phyloP scores from a whole-genome alignment of 2,888 invertebrate genomes.

The Salticus scenicus region DNA sequence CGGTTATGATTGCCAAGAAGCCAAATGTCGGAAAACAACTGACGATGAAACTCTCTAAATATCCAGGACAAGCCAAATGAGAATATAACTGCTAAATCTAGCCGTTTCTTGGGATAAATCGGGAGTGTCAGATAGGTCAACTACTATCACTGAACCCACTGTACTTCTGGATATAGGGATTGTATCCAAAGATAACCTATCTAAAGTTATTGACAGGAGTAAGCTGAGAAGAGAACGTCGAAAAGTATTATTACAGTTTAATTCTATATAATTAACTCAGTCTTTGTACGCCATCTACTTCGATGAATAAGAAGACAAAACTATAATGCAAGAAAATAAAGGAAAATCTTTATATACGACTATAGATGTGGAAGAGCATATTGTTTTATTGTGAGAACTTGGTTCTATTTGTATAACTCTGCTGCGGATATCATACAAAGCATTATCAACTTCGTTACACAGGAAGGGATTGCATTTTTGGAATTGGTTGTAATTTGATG shows the following conservation, averaged over 20 bases:
- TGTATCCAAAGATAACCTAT: background rate
- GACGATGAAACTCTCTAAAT: conserved; percentile 1
- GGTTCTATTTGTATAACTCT: conserved; percentile 4
- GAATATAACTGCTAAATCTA: conserved; percentile 16
- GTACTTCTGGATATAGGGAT: conserved; percentile 13
- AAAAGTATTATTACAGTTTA: background rate
- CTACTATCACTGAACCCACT: conserved; percentile 7
- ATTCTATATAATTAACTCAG: background rate
- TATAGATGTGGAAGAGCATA: conserved; percentile 15
- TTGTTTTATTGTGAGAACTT: conserved; percentile 7
- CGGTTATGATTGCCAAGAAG: background rate
- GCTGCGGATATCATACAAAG: background rate
- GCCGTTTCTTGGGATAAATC: background rate
- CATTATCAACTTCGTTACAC: conserved; percentile 18
- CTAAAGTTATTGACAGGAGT: too few species aligned
- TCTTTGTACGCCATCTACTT: conserved; percentile 15
- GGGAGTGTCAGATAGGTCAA: conserved; percentile 3
- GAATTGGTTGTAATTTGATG: conserved; percentile 12
- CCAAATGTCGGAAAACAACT: background rate
- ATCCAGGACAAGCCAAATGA: conserved; percentile 25
- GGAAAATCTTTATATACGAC: background rate
- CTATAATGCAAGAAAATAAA: conserved; percentile 11
- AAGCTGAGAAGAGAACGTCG: background rate
- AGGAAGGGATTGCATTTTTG: conserved; percentile 19
- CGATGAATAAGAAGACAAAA: conserved; percentile 13